Evolutionary conservation across 2,113 vertebrate species (phyloP), one percentile per base, ranked within the genome.

Genomic region (Rhombomys opimus): DNA sequence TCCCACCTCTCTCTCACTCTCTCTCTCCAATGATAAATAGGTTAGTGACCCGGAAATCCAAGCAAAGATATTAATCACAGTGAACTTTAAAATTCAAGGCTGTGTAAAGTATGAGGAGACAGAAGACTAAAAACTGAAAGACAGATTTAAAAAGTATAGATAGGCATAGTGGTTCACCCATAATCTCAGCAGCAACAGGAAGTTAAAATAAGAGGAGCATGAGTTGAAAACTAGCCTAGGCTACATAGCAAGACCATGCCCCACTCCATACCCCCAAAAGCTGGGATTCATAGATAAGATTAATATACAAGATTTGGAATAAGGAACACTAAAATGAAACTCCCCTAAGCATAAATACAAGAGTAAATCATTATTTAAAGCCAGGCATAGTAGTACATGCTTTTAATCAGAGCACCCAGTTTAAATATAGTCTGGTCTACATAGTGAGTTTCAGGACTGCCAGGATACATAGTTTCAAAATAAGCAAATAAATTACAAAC

Each of bases 321-420:
- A 90, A 80, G 95, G 61, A 77, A 5, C 23, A 91, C 68, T 72
- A 25, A 4, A 93, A 94, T 12, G 87, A 84, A 90, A 73, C 72
- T 41, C 25, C 50, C 70, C 23, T 46, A 30, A 80, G 0, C 8
- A 90, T 18, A 57, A 54, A 67, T 91, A n/a, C 76, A 78, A 76
- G 18, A 20, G 1, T 6, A 81, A 77, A 87, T 35, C 12, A 70
- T 91, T 72, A 22, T 6, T 67, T 81, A 90, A 30, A 80, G 84
- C 81, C 6, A 23, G 61, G 50, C 8, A 18, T 78, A 30, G 7
- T 35, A 50, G 77, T 50, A 9, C 41, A 14, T 27, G 27, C 50
- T 27, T 78, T 27, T 78, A 78, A 50, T 54, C 50, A 46, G 2
- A 52, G 82, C 13, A 5, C 41, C 22, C 3, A 18, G 80, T 59